These are phyloP conservation scores for Rhea americana DNA, from an alignment of 2,113 vertebrate species.

Conservation along the genomic window DNA sequence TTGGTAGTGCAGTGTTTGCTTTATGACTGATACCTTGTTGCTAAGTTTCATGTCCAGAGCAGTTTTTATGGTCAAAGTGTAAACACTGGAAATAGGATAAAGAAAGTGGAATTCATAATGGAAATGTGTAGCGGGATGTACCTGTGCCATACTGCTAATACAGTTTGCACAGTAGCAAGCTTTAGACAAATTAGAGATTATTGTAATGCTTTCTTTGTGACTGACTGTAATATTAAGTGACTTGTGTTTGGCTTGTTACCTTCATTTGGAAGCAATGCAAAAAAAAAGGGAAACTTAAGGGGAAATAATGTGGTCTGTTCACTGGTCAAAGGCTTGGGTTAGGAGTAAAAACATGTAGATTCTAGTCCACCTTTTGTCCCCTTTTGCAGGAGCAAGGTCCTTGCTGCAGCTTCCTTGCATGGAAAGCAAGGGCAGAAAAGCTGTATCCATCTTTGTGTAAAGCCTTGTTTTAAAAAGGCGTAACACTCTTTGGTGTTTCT, in stretches of 20 bases:
- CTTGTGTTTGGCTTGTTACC: neutral
- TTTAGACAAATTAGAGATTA: neutral
- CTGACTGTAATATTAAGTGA: neutral
- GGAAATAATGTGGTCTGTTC: neutral
- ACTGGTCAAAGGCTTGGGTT: neutral
- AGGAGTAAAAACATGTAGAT: neutral
- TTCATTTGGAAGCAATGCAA: neutral
- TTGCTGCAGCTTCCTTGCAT: neutral
- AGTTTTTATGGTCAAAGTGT: neutral
- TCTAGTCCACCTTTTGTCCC: neutral
- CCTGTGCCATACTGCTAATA: neutral
- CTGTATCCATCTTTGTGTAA: neutral
- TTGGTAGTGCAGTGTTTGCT: neutral
- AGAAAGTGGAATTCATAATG: neutral
- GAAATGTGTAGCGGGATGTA: neutral
- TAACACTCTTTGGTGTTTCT: neutral
- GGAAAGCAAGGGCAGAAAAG: fast-evolving
- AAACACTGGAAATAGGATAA: neutral
- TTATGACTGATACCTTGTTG: neutral
- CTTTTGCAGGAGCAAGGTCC: fast-evolving
- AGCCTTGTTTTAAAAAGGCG: neutral
- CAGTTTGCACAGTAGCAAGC: neutral
- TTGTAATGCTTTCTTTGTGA: fast-evolving
- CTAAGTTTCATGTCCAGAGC: neutral
- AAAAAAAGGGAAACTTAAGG: fast-evolving